These are phyloP conservation scores for Hystrix cristata DNA, from an alignment of 2,113 vertebrate species.

Conservation along the genomic window DNA sequence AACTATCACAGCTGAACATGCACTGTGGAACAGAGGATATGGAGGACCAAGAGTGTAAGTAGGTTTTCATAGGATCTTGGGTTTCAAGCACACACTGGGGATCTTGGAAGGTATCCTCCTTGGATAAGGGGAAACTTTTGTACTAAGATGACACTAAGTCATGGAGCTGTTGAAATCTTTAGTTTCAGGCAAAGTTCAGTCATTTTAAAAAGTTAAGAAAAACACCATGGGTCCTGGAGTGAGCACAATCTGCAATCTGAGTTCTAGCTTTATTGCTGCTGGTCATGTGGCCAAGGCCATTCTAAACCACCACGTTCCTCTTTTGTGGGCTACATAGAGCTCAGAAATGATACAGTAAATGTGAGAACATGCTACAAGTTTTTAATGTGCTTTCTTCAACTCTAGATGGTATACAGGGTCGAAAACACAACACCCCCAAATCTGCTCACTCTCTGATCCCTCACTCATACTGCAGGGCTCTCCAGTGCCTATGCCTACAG, in stretches of 20 bases:
- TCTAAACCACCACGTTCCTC: neutral
- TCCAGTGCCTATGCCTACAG: neutral
- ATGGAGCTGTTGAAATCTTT: neutral
- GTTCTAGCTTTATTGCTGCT: neutral
- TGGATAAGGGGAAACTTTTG: neutral
- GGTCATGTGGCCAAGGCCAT: neutral
- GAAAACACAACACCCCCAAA: neutral
- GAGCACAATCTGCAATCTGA: neutral
- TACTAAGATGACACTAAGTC: neutral
- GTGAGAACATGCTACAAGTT: neutral
- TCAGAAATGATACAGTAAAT: neutral
- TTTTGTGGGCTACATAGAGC: neutral
- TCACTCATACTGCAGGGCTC: neutral
- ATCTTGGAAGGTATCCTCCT: neutral
- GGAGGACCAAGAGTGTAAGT: neutral
- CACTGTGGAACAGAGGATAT: neutral
- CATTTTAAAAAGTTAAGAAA: neutral
- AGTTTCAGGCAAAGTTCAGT: neutral
- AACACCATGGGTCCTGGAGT: neutral
- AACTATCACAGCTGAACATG: neutral
- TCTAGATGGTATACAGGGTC: neutral
- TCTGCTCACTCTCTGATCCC: neutral
- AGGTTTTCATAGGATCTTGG: neutral
- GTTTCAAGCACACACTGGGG: neutral
- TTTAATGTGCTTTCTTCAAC: neutral